These are phyloP conservation scores for Galerucella pusilla DNA, from an alignment of 2,888 invertebrate species.

Conservation along the genomic window DNA sequence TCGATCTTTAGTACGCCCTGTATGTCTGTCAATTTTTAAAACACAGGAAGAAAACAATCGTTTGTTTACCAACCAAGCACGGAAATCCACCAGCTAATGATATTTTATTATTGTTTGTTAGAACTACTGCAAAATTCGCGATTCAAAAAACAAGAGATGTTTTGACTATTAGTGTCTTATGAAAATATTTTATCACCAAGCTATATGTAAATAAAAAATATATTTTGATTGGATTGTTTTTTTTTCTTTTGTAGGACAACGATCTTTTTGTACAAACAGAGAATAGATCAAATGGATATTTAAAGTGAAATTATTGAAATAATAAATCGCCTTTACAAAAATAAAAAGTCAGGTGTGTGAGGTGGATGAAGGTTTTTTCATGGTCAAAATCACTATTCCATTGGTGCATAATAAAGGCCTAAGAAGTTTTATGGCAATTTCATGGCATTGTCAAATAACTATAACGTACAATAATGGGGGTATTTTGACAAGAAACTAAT, in stretches of 20 bases:
- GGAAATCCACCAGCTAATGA: neutral
- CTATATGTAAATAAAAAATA: conserved; percentile 28
- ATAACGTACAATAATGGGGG: too few relatives aligned
- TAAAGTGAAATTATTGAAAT: neutral
- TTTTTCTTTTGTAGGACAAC: conserved; percentile 19
- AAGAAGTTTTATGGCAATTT: too few relatives aligned
- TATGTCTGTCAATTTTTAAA: too few relatives aligned
- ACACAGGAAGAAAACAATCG: neutral
- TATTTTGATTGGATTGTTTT: conserved; percentile 24
- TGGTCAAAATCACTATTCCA: too few relatives aligned
- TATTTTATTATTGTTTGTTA: neutral
- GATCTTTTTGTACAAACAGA: conserved; percentile 1
- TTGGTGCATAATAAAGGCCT: too few relatives aligned
- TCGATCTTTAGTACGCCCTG: too few relatives aligned
- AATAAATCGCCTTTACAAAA: too few relatives aligned
- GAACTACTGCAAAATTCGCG: neutral
- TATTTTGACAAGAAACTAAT: too few relatives aligned
- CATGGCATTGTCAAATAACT: too few relatives aligned
- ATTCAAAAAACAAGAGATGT: conserved; percentile 21
- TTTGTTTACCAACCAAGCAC: neutral
- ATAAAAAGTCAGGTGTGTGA: too few relatives aligned
- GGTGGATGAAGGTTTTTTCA: too few relatives aligned
- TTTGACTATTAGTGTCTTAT: conserved; percentile 33
- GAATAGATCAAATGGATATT: neutral
- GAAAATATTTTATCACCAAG: conserved; percentile 25